Evolutionary conservation across 2,797 vertebrate species (phyloP).

Genomic region (Epinephelus malabaricus): DNA sequence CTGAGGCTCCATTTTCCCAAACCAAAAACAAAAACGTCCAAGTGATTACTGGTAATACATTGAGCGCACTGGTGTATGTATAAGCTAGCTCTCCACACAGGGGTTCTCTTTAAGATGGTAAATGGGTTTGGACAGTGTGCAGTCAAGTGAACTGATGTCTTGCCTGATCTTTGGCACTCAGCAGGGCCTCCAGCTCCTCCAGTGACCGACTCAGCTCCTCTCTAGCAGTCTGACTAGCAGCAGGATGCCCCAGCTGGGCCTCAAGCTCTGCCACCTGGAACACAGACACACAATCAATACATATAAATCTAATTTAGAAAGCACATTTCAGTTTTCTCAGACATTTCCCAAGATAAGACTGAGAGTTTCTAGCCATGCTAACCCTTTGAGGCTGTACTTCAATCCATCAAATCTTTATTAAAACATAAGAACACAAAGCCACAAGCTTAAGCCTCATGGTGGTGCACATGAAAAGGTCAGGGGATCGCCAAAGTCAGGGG

Average conservation of each 20-base stretch:
- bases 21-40: slow-evolving; percentile 15
- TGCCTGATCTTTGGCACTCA: slow-evolving; percentile 94
- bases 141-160: slow-evolving; percentile 24
- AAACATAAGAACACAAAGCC: not conserved
- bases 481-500: no score
- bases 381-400: not conserved
- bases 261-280: slow-evolving; percentile 94
- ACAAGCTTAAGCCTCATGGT: not conserved
- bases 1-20: not conserved
- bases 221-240: slow-evolving; percentile 77
- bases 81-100: not conserved
- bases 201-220: slow-evolving; percentile 88
- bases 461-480: not conserved
- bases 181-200: slow-evolving; percentile 91
- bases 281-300: slow-evolving; percentile 26
- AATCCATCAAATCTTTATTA: no score
- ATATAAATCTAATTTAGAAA: not conserved
- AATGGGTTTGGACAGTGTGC: slow-evolving; percentile 30
- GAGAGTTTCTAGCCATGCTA: not conserved
- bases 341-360: not conserved
- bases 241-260: slow-evolving; percentile 84
- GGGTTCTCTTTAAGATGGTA: slow-evolving; percentile 8
- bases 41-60: not conserved
- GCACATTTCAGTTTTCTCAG: not conserved
- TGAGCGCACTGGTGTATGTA: slow-evolving; percentile 2